Base-by-base conservation (phyloP, 2,113 vertebrate genomes). In the Globicephala melas region DNA sequence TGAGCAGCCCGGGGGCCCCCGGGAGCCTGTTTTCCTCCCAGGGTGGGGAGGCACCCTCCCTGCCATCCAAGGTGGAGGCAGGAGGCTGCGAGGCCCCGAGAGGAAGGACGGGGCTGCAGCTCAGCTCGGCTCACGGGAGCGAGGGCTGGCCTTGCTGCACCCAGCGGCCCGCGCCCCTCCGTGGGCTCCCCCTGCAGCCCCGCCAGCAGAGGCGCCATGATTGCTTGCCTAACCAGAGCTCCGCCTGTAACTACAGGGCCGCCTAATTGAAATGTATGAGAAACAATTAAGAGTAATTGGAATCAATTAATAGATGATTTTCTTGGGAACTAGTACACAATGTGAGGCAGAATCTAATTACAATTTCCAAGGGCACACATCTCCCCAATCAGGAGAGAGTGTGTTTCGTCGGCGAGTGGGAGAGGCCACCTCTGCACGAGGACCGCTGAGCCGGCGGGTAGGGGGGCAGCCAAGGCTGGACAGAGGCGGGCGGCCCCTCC, bases 241-340 rank as follows among this genome's bases (percentile, higher is more conserved):
- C 74, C 11, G 97, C 95, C 77, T 44, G 60, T 65, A 97, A 97
- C 98, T 92, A 96, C 98, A 65, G 94, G 89, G 71, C 83, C 6
- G 91, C 95, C 98, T 98, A 98, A 98, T 98, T 99, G 98, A 98
- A 98, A 98, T 91, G 98, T 98, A 98, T 97, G 98, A 98, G 98
- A 98, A 98, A 98, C 98, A 98, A 99, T 99, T 98, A 99, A 53
- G 12, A 95, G 98, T 98, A 98, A 99, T 98, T 98, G 98, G 98
- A 98, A 98, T 98, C 98, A 98, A 99, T 98, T 98, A 98, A 98
- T 98, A 97, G 97, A 98, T 94, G 97, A 98, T 98, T 98, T 99
- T 98, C 98, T 97, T 74, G 63, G 90, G 96, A 98, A 92, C 96
- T 0, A 20, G 97, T 77, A 91, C 97, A 94, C 97, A 87, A 36